A percentile compares a stretch with the other conserved stretches of the same genome.
phyloP scores from a whole-genome alignment of 2,888 invertebrate species.

The Drosophila nr. medialis region DNA sequence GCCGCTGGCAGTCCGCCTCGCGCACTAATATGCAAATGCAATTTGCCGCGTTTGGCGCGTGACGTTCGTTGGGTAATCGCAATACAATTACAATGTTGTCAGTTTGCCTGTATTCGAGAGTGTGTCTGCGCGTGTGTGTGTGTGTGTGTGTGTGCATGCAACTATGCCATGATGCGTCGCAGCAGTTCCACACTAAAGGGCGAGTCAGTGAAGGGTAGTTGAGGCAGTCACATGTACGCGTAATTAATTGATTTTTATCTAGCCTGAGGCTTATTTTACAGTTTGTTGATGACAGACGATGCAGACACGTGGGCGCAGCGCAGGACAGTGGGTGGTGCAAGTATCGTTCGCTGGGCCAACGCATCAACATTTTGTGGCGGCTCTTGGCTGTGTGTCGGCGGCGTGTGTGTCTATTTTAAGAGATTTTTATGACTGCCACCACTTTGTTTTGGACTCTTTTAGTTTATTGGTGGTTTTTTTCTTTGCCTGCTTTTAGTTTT shows the following conservation, averaged over 20 bases:
- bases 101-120: slow-evolving; percentile 32
- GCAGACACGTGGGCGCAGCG: slow-evolving; percentile 57
- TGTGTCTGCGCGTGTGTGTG: slow-evolving; percentile 18
- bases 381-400: slow-evolving; percentile 30
- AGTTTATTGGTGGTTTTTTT: slow-evolving; percentile 13
- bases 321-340: slow-evolving; percentile 7
- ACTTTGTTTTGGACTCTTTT: slow-evolving; percentile 44
- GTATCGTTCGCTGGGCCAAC: slow-evolving; percentile 3
- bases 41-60: slow-evolving; percentile 82
- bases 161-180: slow-evolving; percentile 49
- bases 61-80: slow-evolving; percentile 82
- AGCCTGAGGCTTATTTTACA: slow-evolving; percentile 82
- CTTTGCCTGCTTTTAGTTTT: slow-evolving; percentile 30
- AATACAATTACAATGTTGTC: slow-evolving; percentile 78
- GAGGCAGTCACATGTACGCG: slow-evolving; percentile 72
- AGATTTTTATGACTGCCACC: slow-evolving; percentile 63
- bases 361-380: slow-evolving; percentile 31
- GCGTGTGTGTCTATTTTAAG: slow-evolving; percentile 72
- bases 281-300: slow-evolving; percentile 80
- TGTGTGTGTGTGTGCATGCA: slow-evolving; percentile 22
- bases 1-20: slow-evolving; percentile 27
- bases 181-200: slow-evolving; percentile 51
- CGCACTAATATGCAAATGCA: slow-evolving; percentile 80
- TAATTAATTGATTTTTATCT: slow-evolving; percentile 84
- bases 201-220: slow-evolving; percentile 3